These are phyloP conservation scores for Hyla sarda DNA, from an alignment of 2,113 vertebrate genomes.

Conservation along the genomic window DNA sequence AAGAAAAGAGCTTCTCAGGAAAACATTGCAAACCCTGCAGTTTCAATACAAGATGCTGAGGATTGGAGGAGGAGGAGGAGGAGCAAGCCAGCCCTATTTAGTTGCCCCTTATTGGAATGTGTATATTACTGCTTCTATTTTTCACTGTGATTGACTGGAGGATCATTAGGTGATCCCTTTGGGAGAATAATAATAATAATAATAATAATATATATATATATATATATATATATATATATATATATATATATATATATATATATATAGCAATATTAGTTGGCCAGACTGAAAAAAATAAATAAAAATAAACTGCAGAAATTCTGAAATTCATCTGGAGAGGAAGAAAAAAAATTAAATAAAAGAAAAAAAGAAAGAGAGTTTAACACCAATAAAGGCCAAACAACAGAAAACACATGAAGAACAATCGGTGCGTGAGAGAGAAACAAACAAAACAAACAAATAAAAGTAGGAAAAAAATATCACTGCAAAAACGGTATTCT, in stretches of 20 bases:
- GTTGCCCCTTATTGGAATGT: conserved; percentile 44
- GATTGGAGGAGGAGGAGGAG: conserved; percentile 35
- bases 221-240: no score
- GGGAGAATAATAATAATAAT: conserved; percentile 39
- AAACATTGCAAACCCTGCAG: conserved; percentile 52
- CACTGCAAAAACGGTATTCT: no score
- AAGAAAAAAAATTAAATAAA: no score
- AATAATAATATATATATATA: no score
- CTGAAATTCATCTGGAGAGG: conserved; percentile 23
- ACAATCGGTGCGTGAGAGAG: neutral
- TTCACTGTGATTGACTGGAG: conserved; percentile 51
- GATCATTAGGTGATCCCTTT: conserved; percentile 51
- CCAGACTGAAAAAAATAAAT: conserved; percentile 21
- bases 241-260: no score
- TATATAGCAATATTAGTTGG: conserved; percentile 20
- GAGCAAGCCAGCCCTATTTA: conserved; percentile 45
- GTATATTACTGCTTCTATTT: conserved; percentile 38
- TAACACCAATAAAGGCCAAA: no score
- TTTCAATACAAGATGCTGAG: conserved; percentile 50
- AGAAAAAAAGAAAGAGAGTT: no score
- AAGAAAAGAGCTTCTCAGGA: conserved; percentile 13
- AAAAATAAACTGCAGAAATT: conserved; percentile 37
- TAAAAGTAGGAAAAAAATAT: no score
- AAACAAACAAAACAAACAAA: neutral
- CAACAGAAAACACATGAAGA: neutral